Evolutionary conservation across 2,888 invertebrate genomes (phyloP), one percentile per base, ranked within the genome.

Genomic region (Cremastinae sp.): DNA sequence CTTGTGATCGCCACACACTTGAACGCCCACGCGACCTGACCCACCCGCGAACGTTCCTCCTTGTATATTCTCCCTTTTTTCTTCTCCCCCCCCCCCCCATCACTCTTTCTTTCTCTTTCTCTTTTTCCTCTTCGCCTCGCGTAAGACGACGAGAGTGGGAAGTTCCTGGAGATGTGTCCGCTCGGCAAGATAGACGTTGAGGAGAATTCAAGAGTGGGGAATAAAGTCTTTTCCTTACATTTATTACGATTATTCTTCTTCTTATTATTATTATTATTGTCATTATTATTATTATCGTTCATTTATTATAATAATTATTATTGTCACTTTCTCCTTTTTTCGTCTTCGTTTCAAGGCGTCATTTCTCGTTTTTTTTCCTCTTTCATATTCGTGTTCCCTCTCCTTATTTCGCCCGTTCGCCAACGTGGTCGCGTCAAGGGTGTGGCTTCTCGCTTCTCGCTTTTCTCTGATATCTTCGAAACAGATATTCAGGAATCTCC

Each of bases 1-100:
- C 78, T 81, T 84, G 85, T 84, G 84, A 85, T 84, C 80, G 84
- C 84, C 84, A 81, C 85, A 81, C 82, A 82, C 85, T 87, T 83
- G 84, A 80, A 12, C 74, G 83, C 80, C 80, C 77, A 79, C 78
- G 78, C 79, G 75, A 64, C 62, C 70, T 45, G 43, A 56, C 65
- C 65, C 69, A 74, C 65, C 69, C 69, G 76, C 39, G 71, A 65
- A 65, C 37, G 12, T 18, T 59, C 68, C 58, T 66, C 71, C 49
- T 75, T 76, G 68, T 65, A 76, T 41, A 66, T 56, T 64, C 37
- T 73, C 18, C 61, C 56, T 55, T 51, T 73, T 49, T 65, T 64
- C 51, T 65, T 66, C 20, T 28, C 28, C 35, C 16, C 10, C 16
- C 37, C 16, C 55, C 66, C 28, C 28, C 28, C 28, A 28, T 28